phyloP scores from a whole-genome alignment of 2,797 vertebrate genomes.

The Orientallactaga sibirica region DNA sequence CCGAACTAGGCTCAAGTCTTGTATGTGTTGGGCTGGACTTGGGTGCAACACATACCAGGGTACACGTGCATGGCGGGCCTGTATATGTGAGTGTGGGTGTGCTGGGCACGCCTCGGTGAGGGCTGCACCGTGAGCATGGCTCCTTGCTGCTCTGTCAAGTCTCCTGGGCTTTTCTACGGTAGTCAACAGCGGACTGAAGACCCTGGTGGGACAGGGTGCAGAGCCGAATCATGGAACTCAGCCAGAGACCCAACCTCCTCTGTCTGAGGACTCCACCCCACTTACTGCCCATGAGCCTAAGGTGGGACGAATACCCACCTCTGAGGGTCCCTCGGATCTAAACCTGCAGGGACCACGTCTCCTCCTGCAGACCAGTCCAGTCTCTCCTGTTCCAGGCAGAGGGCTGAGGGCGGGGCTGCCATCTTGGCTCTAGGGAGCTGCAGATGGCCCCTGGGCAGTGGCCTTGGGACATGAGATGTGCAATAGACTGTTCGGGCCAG shows the following conservation, averaged over 20 bases:
- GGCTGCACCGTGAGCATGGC: fast-evolving
- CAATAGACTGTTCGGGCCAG: not conserved
- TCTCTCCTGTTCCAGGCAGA: not conserved
- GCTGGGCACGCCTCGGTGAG: not conserved
- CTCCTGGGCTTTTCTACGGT: not conserved
- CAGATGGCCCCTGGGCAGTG: not conserved
- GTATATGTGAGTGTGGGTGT: not conserved
- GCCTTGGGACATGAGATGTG: not conserved
- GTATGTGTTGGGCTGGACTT: fast-evolving
- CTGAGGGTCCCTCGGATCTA: not conserved
- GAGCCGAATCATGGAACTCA: not conserved
- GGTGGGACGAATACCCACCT: not conserved
- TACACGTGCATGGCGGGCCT: not conserved
- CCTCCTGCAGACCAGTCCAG: not conserved
- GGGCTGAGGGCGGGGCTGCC: not conserved
- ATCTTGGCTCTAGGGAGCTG: not conserved
- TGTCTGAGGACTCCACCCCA: not conserved
- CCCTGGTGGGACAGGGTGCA: not conserved
- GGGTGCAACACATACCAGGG: not conserved
- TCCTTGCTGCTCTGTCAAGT: not conserved
- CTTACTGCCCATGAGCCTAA: not conserved
- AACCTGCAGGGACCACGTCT: not conserved
- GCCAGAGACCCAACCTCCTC: not conserved
- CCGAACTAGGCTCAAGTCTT: not conserved
- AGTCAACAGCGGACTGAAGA: not conserved